These are phyloP conservation scores for Tiliacea citrago DNA, from an alignment of 2,888 invertebrate genomes.

Conservation along the genomic window DNA sequence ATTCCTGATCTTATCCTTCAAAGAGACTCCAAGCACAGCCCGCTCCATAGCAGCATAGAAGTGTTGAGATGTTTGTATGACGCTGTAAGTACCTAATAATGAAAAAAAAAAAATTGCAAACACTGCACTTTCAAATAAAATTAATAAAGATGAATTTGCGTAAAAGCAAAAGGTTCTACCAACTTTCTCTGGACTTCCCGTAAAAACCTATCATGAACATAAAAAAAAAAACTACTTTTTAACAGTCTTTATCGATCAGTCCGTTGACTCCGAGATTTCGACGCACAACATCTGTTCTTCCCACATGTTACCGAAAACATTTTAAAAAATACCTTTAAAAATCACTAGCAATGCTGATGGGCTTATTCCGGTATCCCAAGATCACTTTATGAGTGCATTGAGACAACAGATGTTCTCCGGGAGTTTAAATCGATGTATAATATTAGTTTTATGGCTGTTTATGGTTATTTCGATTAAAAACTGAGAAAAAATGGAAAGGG, in stretches of 20 bases:
- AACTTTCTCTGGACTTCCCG: constrained; percentile 27
- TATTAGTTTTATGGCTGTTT: constrained; percentile 64
- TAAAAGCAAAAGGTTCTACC: not conserved
- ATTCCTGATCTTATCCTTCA: too few species aligned
- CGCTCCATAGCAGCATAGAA: too few species aligned
- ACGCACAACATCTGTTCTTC: constrained; percentile 57
- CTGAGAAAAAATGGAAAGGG: constrained; percentile 50
- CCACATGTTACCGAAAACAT: constrained; percentile 62
- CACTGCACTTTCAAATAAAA: not conserved
- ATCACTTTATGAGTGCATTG: constrained; percentile 72
- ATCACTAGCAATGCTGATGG: constrained; percentile 72
- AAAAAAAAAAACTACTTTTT: constrained; percentile 17
- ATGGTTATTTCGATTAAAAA: constrained; percentile 59
- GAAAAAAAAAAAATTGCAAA: not conserved
- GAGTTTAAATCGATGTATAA: constrained; percentile 73
- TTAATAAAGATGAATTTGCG: not conserved
- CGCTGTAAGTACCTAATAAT: too few species aligned
- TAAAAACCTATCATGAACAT: not conserved
- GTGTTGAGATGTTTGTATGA: too few species aligned
- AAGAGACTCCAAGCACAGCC: too few species aligned
- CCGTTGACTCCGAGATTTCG: constrained; percentile 58
- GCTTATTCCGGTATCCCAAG: constrained; percentile 72
- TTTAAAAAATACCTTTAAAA: constrained; percentile 64
- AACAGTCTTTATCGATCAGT: constrained; percentile 41
- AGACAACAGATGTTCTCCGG: constrained; percentile 70